These are phyloP conservation scores for Meliscaeva auricollis DNA, from an alignment of 2,888 invertebrate species.

Conservation along the genomic window DNA sequence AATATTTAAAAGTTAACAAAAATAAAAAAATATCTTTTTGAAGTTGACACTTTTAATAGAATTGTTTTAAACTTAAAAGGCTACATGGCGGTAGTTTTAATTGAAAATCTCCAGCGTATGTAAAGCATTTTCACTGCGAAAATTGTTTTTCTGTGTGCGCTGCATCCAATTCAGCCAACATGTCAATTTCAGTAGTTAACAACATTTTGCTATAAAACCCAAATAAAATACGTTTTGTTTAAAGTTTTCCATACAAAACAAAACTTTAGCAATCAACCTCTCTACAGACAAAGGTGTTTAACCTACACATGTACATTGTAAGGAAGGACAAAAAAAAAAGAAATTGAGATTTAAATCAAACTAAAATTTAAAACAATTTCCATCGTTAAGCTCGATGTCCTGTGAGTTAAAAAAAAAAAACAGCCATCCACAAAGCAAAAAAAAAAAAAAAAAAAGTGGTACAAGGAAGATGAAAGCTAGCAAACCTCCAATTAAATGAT, in stretches of 20 bases:
- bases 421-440: background rate
- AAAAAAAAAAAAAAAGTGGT: background rate
- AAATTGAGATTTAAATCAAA: constrained; percentile 26
- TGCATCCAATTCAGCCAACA: background rate
- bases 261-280: background rate
- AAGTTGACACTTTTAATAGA: no score
- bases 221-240: constrained; percentile 33
- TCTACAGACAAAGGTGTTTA: background rate
- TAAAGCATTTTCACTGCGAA: constrained; percentile 15
- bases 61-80: no score
- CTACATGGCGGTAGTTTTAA: background rate
- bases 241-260: constrained; percentile 2
- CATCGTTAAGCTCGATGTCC: constrained; percentile 31
- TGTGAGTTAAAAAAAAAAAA: background rate
- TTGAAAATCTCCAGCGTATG: background rate
- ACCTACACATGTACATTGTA: background rate
- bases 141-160: background rate
- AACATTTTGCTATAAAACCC: constrained; percentile 19
- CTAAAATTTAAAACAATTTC: constrained; percentile 36
- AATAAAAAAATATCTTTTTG: no score
- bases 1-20: no score
- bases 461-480: constrained; percentile 21
- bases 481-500: constrained; percentile 66
- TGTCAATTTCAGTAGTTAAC: constrained; percentile 22
- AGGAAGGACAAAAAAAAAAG: background rate